Evolutionary conservation across 2,113 vertebrate species (phyloP).

Genomic region (Coptodon bakossiorum): DNA sequence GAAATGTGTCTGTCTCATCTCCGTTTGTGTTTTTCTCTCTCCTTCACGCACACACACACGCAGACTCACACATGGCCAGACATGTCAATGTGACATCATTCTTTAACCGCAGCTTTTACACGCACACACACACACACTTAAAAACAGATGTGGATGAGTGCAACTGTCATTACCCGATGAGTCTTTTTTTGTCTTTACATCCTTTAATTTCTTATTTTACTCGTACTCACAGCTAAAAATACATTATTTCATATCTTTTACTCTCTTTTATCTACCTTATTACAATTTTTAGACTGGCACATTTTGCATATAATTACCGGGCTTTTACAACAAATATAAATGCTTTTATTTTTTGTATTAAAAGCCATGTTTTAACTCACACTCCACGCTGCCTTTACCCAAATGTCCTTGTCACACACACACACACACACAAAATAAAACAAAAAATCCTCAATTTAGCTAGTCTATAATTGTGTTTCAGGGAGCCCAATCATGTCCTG

Average conservation of each 20-base stretch:
- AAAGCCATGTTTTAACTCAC: conserved; percentile 28
- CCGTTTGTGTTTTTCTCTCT: conserved; percentile 33
- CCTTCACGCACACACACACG: neutral
- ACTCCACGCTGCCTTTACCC: conserved; percentile 5
- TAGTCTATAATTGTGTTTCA: conserved; percentile 60
- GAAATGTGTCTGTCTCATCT: conserved; percentile 59
- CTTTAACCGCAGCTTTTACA: conserved; percentile 31
- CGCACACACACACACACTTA: neutral
- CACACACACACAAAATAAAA: neutral
- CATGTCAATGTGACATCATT: conserved; percentile 56
- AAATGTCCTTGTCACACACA: conserved; percentile 45
- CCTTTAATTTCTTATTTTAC: conserved; percentile 45
- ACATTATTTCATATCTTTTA: conserved; percentile 33
- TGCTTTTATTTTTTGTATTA: neutral
- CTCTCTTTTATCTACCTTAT: conserved; percentile 35
- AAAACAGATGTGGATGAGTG: conserved; percentile 50
- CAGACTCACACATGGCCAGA: conserved; percentile 38
- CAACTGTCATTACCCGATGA: conserved; percentile 40
- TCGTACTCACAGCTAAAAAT: conserved; percentile 36
- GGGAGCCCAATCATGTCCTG: conserved; percentile 51
- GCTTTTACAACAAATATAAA: conserved; percentile 22
- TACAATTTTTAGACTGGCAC: conserved; percentile 28
- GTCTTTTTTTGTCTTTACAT: conserved; percentile 29
- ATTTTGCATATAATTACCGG: conserved; percentile 45
- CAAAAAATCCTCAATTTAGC: conserved; percentile 39